Evolutionary conservation across 2,797 vertebrate genomes (phyloP).

Genomic region (Anolis apletophallus): DNA sequence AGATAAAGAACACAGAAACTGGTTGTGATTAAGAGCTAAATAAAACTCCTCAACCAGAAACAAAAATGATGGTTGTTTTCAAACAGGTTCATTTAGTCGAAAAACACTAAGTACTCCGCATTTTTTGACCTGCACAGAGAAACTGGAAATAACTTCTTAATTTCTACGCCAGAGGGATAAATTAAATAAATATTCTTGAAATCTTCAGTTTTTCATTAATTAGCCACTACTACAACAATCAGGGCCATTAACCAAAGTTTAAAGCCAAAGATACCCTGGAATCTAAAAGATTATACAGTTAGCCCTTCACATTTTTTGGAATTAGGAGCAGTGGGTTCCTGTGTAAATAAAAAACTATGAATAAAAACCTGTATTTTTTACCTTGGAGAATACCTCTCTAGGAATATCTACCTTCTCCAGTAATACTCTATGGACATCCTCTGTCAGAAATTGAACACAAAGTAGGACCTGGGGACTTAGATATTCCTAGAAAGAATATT

Average conservation of each 20-base stretch:
- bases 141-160: constrained; percentile 14
- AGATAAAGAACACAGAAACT: constrained; percentile 29
- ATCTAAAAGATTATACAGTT: not conserved
- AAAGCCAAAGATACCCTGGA: not conserved
- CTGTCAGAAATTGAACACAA: no score
- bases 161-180: constrained; percentile 6
- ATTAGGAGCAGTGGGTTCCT: no score
- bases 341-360: no score
- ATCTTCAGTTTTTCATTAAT: not conserved
- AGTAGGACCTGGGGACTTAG: no score
- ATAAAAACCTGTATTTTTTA: no score
- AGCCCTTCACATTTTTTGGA: no score
- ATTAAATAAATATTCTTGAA: constrained; percentile 10
- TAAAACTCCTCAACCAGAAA: constrained; percentile 21
- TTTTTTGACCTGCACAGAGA: constrained; percentile 19
- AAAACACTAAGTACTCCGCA: constrained; percentile 7
- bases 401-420: no score
- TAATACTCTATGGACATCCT: no score
- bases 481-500: no score
- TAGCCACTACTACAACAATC: not conserved
- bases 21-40: constrained; percentile 16
- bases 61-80: constrained; percentile 25
- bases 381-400: no score
- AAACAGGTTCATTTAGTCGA: constrained; percentile 13
- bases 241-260: constrained; percentile 7